A percentile compares a stretch with the other conserved stretches of the same genome.
phyloP scores from a whole-genome alignment of 1,140 invertebrate genomes.

The Drosophila willistoni region DNA sequence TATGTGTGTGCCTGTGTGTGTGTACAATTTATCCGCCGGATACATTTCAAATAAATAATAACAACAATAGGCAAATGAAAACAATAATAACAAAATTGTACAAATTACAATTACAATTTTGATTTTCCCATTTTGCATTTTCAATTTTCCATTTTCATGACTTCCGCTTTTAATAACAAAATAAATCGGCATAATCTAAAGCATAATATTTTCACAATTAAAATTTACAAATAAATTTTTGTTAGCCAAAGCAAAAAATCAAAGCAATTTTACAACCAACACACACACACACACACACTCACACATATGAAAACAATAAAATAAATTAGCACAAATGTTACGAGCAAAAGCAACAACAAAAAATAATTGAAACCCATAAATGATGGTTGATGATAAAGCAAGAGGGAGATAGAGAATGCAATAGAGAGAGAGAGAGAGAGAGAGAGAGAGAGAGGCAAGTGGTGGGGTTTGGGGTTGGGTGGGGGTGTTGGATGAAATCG shows the following conservation, averaged over 20 bases:
- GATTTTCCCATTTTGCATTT: constrained; percentile 51
- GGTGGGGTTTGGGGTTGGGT: background rate
- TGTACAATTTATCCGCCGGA: constrained; percentile 72
- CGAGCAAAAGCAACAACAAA: constrained; percentile 46
- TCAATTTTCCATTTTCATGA: constrained; percentile 62
- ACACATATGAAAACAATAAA: constrained; percentile 61
- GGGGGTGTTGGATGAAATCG: constrained; percentile 34
- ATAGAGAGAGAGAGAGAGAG: background rate
- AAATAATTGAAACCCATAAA: constrained; percentile 75
- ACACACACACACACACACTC: constrained; percentile 17
- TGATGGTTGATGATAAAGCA: constrained; percentile 19
- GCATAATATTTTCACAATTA: constrained; percentile 81
- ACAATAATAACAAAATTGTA: constrained; percentile 59
- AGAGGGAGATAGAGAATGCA: background rate
- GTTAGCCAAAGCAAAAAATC: constrained; percentile 74
- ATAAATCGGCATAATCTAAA: constrained; percentile 81
- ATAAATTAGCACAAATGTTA: constrained; percentile 76
- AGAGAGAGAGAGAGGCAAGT: background rate
- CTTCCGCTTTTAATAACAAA: constrained; percentile 80
- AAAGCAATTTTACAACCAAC: constrained; percentile 68
- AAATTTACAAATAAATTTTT: constrained; percentile 80
- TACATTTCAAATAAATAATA: constrained; percentile 78
- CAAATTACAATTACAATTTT: constrained; percentile 74
- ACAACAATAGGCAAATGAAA: constrained; percentile 50
- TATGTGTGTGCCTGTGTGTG: constrained; percentile 21